These are phyloP conservation scores for Distichodus sexfasciatus DNA, from an alignment of 2,797 vertebrate genomes.

Conservation along the genomic window DNA sequence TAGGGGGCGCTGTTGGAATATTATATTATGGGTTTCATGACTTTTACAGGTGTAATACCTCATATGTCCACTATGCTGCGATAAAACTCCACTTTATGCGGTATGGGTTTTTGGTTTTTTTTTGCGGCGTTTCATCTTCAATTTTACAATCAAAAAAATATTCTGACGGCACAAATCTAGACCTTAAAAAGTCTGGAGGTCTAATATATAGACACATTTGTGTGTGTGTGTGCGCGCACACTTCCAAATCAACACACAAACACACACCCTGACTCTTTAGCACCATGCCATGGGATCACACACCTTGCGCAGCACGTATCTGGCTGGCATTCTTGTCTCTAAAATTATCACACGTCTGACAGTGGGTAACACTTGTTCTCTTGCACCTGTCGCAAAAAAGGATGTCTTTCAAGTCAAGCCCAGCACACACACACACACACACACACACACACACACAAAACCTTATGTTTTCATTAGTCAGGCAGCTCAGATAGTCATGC, in stretches of 20 bases:
- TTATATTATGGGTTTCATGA: not conserved
- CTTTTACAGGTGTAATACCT: not conserved
- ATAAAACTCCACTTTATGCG: not conserved
- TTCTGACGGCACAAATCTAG: too few relatives aligned
- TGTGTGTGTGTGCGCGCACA: too few relatives aligned
- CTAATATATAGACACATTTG: too few relatives aligned
- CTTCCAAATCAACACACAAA: not conserved
- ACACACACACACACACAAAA: not conserved
- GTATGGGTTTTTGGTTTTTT: too few relatives aligned
- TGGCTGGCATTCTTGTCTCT: conserved; percentile 17
- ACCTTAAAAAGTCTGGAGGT: too few relatives aligned
- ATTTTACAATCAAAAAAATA: too few relatives aligned
- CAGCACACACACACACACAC: not conserved
- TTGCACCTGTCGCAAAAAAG: not conserved
- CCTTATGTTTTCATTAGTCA: not conserved
- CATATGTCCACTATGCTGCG: not conserved
- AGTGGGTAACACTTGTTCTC: not conserved
- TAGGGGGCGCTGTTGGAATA: conserved; percentile 18
- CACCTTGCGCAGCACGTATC: conserved; percentile 8
- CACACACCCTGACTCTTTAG: conserved; percentile 5
- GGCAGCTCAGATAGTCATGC: not conserved
- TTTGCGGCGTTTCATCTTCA: too few relatives aligned
- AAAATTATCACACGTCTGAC: conserved; percentile 20
- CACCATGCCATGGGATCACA: conserved; percentile 16
- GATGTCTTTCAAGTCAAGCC: not conserved